Evolutionary conservation across 2,888 invertebrate species (phyloP), one percentile per base, ranked within the genome.

Genomic region (Oconnorella tubifera): DNA sequence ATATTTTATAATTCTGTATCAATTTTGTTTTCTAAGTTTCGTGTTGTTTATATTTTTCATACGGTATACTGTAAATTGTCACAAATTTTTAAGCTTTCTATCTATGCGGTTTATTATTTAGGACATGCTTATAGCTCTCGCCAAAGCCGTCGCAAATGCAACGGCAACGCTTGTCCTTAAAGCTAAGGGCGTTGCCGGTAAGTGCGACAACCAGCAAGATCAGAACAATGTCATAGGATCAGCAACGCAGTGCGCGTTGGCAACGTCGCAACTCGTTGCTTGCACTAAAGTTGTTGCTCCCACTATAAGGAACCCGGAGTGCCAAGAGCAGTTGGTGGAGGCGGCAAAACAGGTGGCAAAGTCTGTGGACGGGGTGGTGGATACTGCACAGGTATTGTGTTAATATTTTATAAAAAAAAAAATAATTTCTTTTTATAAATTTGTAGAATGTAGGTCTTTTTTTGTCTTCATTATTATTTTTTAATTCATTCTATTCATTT

Each of bases 131-230:
- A 85, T 99, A 29, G 90, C 92, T 0, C 85, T 97, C 72, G 98
- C 98, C 3, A 98, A 98, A 83, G 92, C 92, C 0, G 98, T 99
- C 33, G 99, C 99, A 51, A 99, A 97, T 80, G 93, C 96, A 1
- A 97, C 99, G 0, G 98, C 99, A 0, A 92, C 93, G 1, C 84
- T 99, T 60, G 98, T 99, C 1, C 86, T 98, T 62, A 92, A 93
- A 79, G 97, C 98, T 0, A 97, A 98, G 85, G 91, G 92, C 75
- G 95, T 98, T 69, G 96, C 98, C 0, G 91, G 92, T 0, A 84
- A 83, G 58, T 91, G 91, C 72, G 90, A 91, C 74, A 89, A 90
- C 75, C 89, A 90, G 70, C 88, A 87, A 3, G 68, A 70, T 33
- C 91, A 92, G 83, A 91, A 92, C 81, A 86, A 74, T 67, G 93